Percentiles rank a stretch among this genome's conserved stretches.
These are phyloP conservation scores for Lucinisca nassula DNA, from an alignment of 2,888 invertebrate species.

Conservation along the genomic window DNA sequence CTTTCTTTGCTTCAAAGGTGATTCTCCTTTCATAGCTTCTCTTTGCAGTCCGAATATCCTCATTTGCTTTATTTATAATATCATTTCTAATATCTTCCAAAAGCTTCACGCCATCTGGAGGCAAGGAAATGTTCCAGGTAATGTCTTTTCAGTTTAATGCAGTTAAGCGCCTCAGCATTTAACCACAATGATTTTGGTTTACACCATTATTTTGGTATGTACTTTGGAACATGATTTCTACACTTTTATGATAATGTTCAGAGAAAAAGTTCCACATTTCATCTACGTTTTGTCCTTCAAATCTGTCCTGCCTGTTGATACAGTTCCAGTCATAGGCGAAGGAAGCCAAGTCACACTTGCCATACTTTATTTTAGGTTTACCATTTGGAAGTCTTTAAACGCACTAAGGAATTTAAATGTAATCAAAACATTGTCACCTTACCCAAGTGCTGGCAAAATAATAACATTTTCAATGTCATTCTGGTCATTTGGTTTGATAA, in stretches of 20 bases:
- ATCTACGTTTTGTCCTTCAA: neutral
- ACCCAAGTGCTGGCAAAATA: neutral
- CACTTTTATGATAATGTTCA: slow-evolving; percentile 10
- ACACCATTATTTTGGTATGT: slow-evolving; percentile 1
- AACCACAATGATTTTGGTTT: slow-evolving; percentile 30
- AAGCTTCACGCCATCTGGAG: neutral
- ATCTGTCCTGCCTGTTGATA: slow-evolving; percentile 9
- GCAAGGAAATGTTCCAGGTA: no score
- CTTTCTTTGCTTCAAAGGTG: neutral
- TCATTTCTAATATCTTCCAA: slow-evolving; percentile 16
- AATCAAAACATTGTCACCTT: neutral
- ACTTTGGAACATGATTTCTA: slow-evolving; percentile 30
- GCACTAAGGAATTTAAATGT: neutral
- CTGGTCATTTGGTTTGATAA: slow-evolving; percentile 21
- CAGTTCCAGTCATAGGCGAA: neutral
- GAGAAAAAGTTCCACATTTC: slow-evolving; percentile 31
- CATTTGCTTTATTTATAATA: slow-evolving; percentile 4
- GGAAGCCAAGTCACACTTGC: slow-evolving; percentile 15
- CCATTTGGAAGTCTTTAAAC: no score
- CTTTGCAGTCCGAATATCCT: slow-evolving; percentile 14
- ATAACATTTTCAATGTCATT: slow-evolving; percentile 4
- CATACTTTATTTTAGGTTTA: slow-evolving; percentile 6
- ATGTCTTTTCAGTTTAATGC: slow-evolving; percentile 17
- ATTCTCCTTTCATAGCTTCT: neutral
- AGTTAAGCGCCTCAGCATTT: no score